Conservation (phyloP, 2,888 invertebrate genomes). For the Hanleya hanleyi region DNA sequence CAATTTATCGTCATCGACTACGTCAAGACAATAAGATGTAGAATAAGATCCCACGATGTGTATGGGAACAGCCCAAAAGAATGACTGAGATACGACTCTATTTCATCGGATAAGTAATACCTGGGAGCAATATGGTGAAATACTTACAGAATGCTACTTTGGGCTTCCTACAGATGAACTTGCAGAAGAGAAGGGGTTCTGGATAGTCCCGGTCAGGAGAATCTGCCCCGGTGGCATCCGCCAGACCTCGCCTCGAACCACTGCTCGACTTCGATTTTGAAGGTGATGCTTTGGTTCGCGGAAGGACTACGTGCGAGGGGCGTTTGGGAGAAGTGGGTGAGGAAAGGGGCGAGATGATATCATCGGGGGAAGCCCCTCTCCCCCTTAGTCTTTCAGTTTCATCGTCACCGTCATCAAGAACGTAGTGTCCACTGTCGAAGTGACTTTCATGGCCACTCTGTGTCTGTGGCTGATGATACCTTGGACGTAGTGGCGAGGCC, state of each 20-base stretch:
- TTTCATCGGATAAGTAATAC: too few relatives aligned
- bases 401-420: neutral
- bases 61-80: too few relatives aligned
- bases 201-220: neutral
- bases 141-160: neutral
- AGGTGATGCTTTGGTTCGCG: neutral
- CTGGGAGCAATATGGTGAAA: neutral
- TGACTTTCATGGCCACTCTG: neutral
- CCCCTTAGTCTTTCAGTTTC: too few relatives aligned
- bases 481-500: neutral
- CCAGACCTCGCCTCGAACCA: neutral
- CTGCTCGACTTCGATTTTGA: neutral
- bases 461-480: neutral
- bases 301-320: neutral
- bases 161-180: conserved; percentile 1
- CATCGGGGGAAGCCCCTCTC: neutral
- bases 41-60: too few relatives aligned
- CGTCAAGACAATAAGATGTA: too few relatives aligned
- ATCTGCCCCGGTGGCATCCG: neutral
- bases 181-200: neutral
- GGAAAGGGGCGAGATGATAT: neutral
- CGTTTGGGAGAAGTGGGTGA: neutral
- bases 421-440: neutral
- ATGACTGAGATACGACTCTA: too few relatives aligned
- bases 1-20: too few relatives aligned